Evolutionary conservation across 2,113 vertebrate genomes (phyloP), one percentile per base, ranked within the genome.

Genomic region (Clupea harengus): DNA sequence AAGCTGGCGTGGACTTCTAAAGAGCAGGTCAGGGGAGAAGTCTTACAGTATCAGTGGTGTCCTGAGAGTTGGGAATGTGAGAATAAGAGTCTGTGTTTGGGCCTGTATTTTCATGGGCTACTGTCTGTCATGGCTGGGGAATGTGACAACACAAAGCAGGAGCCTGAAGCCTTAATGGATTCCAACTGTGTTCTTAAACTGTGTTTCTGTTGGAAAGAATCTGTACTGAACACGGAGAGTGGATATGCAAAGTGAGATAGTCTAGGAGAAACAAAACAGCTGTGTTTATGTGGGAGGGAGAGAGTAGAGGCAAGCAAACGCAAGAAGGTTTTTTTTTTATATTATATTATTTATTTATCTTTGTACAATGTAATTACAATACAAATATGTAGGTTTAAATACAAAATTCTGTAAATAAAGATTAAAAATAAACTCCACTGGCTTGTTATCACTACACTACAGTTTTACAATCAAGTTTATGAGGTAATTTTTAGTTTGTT

Each of bases 331-430:
- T 78, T 86, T 92, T 95, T 86, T 92, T 95, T 92, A 93, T 94
- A 94, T 96, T 96, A 96, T 96, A 96, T 96, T 95, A 96, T 95
- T 96, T 94, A 95, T 96, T 95, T 95, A 87, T 91, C 88, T 96
- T 96, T 96, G 92, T 95, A 96, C 95, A 95, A 92, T 94, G 95
- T 96, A 95, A 95, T 95, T 96, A 96, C 93, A 96, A 95, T 95
- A 96, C 95, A 96, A 95, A 96, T 95, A 95, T 95, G 95, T 93
- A 95, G 94, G 95, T 95, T 95, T 95, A 94, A 95, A 96, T 95
- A 96, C 94, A 96, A 96, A 95, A 93, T 92, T 95, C 93, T 95
- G 95, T 94, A 95, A 96, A 96, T 95, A 95, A 96, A 95, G 94
- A 94, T 95, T 94, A 95, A 94, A 96, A 95, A 96, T 95, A 95